These are phyloP conservation scores for Heliornis fulica DNA, from an alignment of 2,113 vertebrate genomes.

Conservation along the genomic window DNA sequence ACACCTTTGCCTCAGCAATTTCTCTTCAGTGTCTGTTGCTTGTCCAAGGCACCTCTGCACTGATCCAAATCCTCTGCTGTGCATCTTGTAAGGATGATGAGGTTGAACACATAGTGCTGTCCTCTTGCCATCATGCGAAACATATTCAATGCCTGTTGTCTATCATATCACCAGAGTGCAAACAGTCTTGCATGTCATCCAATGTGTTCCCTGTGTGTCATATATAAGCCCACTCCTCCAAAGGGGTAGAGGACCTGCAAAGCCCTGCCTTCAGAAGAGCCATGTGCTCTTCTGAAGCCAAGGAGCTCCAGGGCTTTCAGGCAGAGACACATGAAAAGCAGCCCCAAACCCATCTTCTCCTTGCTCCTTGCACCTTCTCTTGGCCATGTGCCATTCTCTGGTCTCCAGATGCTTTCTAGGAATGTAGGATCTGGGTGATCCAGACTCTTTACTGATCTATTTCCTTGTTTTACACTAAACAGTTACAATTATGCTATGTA, in stretches of 20 bases:
- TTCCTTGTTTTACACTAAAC: neutral
- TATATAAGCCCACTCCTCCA: neutral
- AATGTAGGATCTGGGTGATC: neutral
- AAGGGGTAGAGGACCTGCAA: neutral
- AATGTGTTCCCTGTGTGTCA: neutral
- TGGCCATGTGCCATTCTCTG: neutral
- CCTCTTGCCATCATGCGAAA: neutral
- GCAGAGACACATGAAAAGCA: neutral
- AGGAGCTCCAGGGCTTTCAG: neutral
- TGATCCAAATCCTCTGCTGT: neutral
- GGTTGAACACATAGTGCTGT: fast-evolving
- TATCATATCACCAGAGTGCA: neutral
- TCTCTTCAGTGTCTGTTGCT: neutral
- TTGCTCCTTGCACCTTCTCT: neutral
- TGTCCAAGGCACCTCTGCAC: neutral
- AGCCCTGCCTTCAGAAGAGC: neutral
- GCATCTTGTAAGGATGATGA: neutral
- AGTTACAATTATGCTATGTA: neutral
- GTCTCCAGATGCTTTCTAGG: neutral
- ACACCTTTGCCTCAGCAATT: neutral
- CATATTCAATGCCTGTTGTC: fast-evolving
- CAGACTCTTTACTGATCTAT: neutral
- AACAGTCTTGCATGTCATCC: neutral
- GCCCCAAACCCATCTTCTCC: neutral
- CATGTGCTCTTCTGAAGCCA: neutral